Conservation (phyloP, 1,140 invertebrate genomes). For the Drosophila ercepeae region DNA sequence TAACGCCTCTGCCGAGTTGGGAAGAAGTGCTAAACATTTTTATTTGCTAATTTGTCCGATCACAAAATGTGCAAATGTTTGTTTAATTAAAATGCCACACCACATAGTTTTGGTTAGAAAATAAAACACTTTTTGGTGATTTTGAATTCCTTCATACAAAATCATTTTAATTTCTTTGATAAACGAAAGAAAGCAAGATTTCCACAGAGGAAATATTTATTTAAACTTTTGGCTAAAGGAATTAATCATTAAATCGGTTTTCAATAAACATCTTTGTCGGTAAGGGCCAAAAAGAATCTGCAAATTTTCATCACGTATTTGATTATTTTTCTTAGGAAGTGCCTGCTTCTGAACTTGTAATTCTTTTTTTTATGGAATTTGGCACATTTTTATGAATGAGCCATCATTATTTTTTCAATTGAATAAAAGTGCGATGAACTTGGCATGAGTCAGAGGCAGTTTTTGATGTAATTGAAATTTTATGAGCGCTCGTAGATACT, state of each 20-base stretch:
- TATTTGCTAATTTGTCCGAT: conserved; percentile 26
- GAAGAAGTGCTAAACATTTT: conserved; percentile 26
- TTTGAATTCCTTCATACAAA: background rate
- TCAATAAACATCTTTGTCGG: conserved; percentile 4
- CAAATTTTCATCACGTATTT: conserved; percentile 39
- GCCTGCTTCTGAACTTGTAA: background rate
- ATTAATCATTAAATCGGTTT: background rate
- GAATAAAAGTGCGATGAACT: conserved; percentile 52
- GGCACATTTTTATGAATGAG: conserved; percentile 5
- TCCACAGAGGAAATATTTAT: too few relatives aligned
- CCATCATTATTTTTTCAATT: background rate
- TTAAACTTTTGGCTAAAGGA: background rate
- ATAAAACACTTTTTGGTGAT: background rate
- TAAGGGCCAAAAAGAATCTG: background rate
- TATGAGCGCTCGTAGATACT: conserved; percentile 52
- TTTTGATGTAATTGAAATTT: conserved; percentile 46
- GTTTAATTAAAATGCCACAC: conserved; percentile 49
- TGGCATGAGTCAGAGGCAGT: conserved; percentile 33
- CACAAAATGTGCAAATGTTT: conserved; percentile 46
- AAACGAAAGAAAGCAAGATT: background rate
- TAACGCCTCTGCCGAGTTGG: conserved; percentile 6
- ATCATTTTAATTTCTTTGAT: too few relatives aligned
- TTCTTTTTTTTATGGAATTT: conserved; percentile 18
- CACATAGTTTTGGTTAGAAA: conserved; percentile 6
- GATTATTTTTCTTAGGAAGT: conserved; percentile 9